Percentiles rank a stretch among this genome's conserved stretches.
phyloP scores from a whole-genome alignment of 2,888 invertebrate species.

The Neelides folsomi region DNA sequence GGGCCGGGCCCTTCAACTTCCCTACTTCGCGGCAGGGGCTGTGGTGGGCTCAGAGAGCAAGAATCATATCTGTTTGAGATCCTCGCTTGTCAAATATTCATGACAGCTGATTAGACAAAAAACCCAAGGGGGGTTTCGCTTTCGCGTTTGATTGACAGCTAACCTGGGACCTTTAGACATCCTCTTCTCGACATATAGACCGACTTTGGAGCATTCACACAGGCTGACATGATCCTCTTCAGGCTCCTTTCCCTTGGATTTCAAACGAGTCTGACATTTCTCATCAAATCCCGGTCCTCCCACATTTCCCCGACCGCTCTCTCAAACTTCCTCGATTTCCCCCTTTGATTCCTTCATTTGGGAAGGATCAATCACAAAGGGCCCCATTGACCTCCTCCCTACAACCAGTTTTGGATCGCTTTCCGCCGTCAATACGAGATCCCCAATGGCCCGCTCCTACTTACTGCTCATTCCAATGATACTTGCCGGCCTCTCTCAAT shows the following conservation, averaged over 20 bases:
- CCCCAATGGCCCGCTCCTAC: conserved; percentile 3
- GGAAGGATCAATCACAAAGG: background rate
- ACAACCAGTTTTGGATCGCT: conserved; percentile 4
- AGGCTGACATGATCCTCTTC: conserved; percentile 9
- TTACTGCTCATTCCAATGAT: conserved; percentile 14
- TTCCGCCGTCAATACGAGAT: background rate
- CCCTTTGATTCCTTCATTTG: background rate
- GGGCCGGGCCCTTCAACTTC: background rate
- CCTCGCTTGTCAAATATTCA: conserved; percentile 33
- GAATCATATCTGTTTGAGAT: conserved; percentile 14
- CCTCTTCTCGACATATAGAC: conserved; percentile 19
- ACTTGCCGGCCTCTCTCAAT: conserved; percentile 15
- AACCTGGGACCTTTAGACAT: conserved; percentile 33
- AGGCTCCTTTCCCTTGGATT: conserved; percentile 1
- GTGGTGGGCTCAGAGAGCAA: background rate
- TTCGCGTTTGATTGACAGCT: conserved; percentile 32
- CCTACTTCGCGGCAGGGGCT: background rate
- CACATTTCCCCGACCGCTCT: conserved; percentile 9
- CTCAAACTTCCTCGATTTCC: background rate
- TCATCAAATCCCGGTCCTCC: conserved; percentile 20
- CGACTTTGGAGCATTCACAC: conserved; percentile 10
- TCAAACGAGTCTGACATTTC: conserved; percentile 17
- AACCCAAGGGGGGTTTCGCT: conserved; percentile 30
- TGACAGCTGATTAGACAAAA: conserved; percentile 34
- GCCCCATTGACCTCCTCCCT: conserved; percentile 7